Conservation (phyloP, 64 coral and sea anemone species). For the Pachyseris speciosa region DNA sequence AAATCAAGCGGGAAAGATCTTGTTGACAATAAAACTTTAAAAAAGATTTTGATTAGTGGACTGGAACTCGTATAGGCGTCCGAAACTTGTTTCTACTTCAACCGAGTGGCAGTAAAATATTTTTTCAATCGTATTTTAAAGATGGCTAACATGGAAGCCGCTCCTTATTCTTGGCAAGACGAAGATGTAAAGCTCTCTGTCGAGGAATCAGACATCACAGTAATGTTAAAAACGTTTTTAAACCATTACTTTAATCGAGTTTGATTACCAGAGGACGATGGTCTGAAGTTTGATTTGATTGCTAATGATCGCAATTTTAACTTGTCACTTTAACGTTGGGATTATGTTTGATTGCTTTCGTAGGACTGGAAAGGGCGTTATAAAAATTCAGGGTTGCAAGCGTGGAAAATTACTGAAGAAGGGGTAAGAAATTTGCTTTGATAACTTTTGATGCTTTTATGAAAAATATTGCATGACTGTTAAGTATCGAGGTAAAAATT, state of each 20-base stretch:
- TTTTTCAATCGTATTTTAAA: neutral
- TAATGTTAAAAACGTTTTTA: neutral
- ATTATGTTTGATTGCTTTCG: neutral
- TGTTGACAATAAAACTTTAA: neutral
- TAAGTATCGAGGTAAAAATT: too few relatives aligned
- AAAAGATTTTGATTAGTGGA: neutral
- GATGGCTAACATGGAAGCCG: neutral
- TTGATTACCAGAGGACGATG: too few relatives aligned
- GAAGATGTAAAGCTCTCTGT: neutral
- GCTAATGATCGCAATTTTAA: neutral
- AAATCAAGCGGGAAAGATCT: neutral
- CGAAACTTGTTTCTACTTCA: neutral
- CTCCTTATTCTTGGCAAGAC: neutral
- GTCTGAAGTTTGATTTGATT: too few relatives aligned
- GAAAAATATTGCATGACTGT: too few relatives aligned
- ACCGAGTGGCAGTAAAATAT: neutral
- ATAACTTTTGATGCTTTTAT: neutral
- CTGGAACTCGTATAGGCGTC: neutral
- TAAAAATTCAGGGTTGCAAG: neutral
- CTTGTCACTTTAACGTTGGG: neutral
- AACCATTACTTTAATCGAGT: too few relatives aligned
- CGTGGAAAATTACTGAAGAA: slow-evolving; percentile 4
- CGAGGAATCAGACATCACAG: neutral
- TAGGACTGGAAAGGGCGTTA: neutral
- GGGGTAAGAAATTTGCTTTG: neutral